Evolutionary conservation across 1,140 invertebrate species (phyloP).

Genomic region (Anastrepha ludens): DNA sequence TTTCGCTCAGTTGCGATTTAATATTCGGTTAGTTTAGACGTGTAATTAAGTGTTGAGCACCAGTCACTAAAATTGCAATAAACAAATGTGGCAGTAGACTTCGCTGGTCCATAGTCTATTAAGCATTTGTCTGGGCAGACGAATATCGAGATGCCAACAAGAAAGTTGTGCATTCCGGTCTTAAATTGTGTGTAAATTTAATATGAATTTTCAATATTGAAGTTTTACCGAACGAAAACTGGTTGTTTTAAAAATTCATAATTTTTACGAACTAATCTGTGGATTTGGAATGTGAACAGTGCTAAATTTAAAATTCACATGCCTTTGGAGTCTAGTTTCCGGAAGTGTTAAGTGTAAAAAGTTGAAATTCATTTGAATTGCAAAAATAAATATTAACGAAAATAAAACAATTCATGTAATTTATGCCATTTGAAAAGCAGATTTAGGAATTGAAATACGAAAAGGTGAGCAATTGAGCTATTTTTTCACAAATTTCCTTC

Average conservation of each 20-base stretch:
- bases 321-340: background rate
- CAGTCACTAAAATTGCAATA: constrained; percentile 28
- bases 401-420: background rate
- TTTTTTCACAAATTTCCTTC: background rate
- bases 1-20: constrained; percentile 43
- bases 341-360: background rate
- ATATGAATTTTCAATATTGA: background rate
- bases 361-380: background rate
- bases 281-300: constrained; percentile 2
- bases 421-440: background rate
- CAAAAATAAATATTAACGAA: background rate
- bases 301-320: background rate
- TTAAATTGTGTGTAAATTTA: constrained; percentile 16
- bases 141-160: background rate
- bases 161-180: constrained; percentile 21
- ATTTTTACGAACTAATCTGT: background rate
- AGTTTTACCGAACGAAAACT: constrained; percentile 20
- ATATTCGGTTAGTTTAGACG: constrained; percentile 48
- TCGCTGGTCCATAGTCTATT: constrained; percentile 5
- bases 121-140: constrained; percentile 11
- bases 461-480: background rate
- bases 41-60: background rate
- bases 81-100: constrained; percentile 27
- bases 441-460: constrained; percentile 11
- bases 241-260: constrained; percentile 5